phyloP scores from a whole-genome alignment of 2,797 vertebrate species.

The Miichthys miiuy region DNA sequence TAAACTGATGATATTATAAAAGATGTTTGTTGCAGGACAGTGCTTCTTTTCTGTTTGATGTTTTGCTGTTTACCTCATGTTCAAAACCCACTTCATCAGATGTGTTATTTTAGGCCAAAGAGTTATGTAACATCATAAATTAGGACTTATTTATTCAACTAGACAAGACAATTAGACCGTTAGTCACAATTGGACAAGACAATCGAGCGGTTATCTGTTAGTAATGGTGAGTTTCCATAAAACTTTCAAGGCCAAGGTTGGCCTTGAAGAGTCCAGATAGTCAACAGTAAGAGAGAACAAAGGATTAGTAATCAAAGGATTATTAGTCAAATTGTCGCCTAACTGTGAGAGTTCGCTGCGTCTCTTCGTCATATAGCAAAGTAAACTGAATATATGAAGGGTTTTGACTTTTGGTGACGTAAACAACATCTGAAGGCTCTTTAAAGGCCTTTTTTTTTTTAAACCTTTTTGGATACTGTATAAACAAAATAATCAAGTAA shows the following conservation, averaged over 20 bases:
- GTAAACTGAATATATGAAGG: neutral
- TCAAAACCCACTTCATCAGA: neutral
- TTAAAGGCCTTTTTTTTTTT: too few relatives aligned
- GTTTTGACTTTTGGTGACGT: neutral
- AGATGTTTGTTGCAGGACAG: neutral
- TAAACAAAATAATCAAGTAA: neutral
- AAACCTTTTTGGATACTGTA: neutral
- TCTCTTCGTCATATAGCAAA: neutral
- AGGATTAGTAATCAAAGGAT: neutral
- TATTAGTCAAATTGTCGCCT: neutral
- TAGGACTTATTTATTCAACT: neutral
- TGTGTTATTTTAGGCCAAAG: neutral
- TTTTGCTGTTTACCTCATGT: neutral
- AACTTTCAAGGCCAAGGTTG: neutral
- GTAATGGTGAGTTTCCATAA: neutral
- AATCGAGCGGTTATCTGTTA: neutral
- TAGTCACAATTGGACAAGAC: neutral
- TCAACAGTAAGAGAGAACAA: neutral
- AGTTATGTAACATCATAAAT: neutral
- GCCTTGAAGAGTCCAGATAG: neutral
- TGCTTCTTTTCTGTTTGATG: neutral
- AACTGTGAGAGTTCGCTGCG: neutral
- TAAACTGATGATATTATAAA: constrained; percentile 3
- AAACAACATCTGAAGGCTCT: neutral
- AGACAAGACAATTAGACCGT: neutral